A percentile compares a stretch with the other conserved stretches of the same genome.
phyloP scores from a whole-genome alignment of 2,888 invertebrate genomes.

The Deilephila porcellus region DNA sequence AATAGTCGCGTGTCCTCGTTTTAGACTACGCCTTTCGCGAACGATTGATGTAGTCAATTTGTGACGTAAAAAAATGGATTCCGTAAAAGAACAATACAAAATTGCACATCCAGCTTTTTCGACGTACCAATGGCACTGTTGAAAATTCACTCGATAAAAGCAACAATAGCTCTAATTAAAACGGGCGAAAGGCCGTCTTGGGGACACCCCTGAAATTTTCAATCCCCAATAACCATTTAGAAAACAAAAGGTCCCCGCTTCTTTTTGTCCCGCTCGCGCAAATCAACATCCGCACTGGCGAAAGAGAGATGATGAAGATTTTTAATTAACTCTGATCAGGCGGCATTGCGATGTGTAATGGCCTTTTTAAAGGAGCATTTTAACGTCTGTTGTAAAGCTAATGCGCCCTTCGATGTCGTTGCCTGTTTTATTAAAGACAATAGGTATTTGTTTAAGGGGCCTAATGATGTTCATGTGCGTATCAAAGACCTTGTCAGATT shows the following conservation, averaged over 20 bases:
- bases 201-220: conserved; percentile 50
- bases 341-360: conserved; percentile 56
- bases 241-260: conserved; percentile 53
- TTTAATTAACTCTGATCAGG: conserved; percentile 59
- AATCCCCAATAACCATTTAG: conserved; percentile 55
- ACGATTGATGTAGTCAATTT: background rate
- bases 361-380: conserved; percentile 41
- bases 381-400: conserved; percentile 27
- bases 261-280: conserved; percentile 45
- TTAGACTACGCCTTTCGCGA: background rate
- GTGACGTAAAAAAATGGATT: background rate
- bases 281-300: conserved; percentile 44
- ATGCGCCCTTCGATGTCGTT: conserved; percentile 18
- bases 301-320: conserved; percentile 45
- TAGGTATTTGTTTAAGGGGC: background rate
- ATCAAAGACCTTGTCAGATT: background rate
- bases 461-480: background rate
- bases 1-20: background rate
- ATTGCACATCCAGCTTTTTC: conserved; percentile 43
- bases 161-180: conserved; percentile 58
- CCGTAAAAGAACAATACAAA: conserved; percentile 46
- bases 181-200: conserved; percentile 50
- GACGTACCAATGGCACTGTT: conserved; percentile 46
- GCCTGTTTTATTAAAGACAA: background rate
- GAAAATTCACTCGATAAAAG: conserved; percentile 52